A percentile compares a stretch with the other conserved stretches of the same genome.
Conservation (phyloP, 2,113 vertebrate genomes). For the Diglossa brunneiventris region DNA sequence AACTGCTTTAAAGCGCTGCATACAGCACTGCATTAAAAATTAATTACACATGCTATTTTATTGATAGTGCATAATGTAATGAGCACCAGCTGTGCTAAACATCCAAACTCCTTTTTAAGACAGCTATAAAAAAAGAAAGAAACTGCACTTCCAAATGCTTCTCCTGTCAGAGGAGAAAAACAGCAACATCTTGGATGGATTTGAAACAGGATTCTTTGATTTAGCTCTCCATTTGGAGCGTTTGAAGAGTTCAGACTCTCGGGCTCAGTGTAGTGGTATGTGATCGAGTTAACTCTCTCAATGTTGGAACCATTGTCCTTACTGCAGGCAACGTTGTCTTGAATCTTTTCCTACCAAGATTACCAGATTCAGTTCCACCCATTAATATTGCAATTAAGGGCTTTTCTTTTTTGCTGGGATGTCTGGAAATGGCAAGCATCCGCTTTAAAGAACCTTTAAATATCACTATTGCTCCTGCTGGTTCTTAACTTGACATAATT, state of each 20-base stretch:
- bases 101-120: constrained; percentile 90
- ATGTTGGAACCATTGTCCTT: constrained; percentile 36
- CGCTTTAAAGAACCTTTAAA: constrained; percentile 61
- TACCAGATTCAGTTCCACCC: background rate
- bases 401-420: background rate
- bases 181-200: constrained; percentile 81
- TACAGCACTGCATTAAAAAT: constrained; percentile 86
- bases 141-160: constrained; percentile 81
- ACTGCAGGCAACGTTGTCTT: background rate
- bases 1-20: constrained; percentile 81
- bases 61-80: constrained; percentile 90
- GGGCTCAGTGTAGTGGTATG: constrained; percentile 44
- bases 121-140: constrained; percentile 86
- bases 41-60: constrained; percentile 94
- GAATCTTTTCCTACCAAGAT: constrained; percentile 39
- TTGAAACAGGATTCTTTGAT: constrained; percentile 83
- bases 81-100: constrained; percentile 89
- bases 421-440: constrained; percentile 38
- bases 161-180: constrained; percentile 79
- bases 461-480: background rate
- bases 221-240: constrained; percentile 73
- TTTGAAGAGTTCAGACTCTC: constrained; percentile 73
- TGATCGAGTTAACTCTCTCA: constrained; percentile 62
- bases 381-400: background rate
- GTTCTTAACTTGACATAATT: constrained; percentile 27